A percentile compares a stretch with the other conserved stretches of the same genome.
Conservation (phyloP, 2,888 invertebrate species). For the Drosophila recens region DNA sequence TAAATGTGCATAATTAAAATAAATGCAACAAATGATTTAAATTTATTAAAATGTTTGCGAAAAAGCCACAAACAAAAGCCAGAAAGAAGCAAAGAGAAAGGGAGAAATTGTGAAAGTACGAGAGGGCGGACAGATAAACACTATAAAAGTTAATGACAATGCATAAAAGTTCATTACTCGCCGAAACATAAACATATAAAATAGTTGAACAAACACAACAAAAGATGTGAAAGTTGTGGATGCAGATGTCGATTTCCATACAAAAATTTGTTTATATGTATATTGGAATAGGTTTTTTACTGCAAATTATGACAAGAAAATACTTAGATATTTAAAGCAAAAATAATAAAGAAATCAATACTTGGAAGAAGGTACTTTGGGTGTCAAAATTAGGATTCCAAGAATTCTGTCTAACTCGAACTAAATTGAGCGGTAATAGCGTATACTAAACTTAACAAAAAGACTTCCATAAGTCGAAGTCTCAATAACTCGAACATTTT, state of each 20-base stretch:
- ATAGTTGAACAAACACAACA: conserved; percentile 11
- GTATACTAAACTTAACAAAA: too few species aligned
- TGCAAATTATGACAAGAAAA: not conserved
- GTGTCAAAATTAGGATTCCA: too few species aligned
- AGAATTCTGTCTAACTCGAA: too few species aligned
- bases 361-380: too few species aligned
- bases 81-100: not conserved
- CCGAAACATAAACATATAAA: conserved; percentile 46
- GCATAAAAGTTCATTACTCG: conserved; percentile 77
- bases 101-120: not conserved
- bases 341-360: too few species aligned
- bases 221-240: conserved; percentile 20
- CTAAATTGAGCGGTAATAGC: too few species aligned
- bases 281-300: not conserved
- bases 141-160: conserved; percentile 78
- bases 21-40: conserved; percentile 80
- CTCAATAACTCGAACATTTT: too few species aligned
- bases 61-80: conserved; percentile 43
- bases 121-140: conserved; percentile 55
- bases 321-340: not conserved
- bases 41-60: conserved; percentile 74
- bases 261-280: not conserved
- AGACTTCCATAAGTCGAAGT: too few species aligned
- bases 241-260: conserved; percentile 9
- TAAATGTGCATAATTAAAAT: conserved; percentile 77